phyloP scores from a whole-genome alignment of 2,797 vertebrate genomes.

The Acanthopagrus latus region DNA sequence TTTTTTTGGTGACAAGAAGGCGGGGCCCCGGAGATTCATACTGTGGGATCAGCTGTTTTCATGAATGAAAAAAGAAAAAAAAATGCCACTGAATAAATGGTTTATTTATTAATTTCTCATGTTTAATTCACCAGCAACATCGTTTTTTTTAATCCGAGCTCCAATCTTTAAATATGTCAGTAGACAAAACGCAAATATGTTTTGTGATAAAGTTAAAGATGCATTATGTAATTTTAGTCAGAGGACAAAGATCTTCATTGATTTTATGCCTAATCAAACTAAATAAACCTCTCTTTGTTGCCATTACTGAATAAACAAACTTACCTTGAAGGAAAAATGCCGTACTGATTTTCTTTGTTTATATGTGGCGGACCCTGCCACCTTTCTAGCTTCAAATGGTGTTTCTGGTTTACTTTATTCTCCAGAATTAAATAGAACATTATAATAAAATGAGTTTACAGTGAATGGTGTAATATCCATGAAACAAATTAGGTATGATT shows the following conservation, averaged over 20 bases:
- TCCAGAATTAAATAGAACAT: not conserved
- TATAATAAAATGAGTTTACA: not conserved
- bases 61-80: constrained; percentile 10
- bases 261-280: no score
- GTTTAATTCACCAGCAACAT: not conserved
- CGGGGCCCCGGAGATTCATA: constrained; percentile 6
- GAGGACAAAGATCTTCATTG: no score
- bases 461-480: no score
- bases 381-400: no score
- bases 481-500: not conserved
- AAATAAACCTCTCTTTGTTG: no score
- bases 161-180: not conserved
- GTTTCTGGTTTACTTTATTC: no score
- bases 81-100: not conserved
- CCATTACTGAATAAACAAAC: no score
- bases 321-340: no score
- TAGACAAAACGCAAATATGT: not conserved
- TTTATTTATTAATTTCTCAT: not conserved
- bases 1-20: constrained; percentile 25
- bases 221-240: no score
- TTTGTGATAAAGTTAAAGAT: not conserved
- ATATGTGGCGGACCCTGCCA: no score
- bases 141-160: not conserved
- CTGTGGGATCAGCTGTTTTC: not conserved
- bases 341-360: no score